Conservation (phyloP, 2,113 vertebrate species). For the Ailurus styani region DNA sequence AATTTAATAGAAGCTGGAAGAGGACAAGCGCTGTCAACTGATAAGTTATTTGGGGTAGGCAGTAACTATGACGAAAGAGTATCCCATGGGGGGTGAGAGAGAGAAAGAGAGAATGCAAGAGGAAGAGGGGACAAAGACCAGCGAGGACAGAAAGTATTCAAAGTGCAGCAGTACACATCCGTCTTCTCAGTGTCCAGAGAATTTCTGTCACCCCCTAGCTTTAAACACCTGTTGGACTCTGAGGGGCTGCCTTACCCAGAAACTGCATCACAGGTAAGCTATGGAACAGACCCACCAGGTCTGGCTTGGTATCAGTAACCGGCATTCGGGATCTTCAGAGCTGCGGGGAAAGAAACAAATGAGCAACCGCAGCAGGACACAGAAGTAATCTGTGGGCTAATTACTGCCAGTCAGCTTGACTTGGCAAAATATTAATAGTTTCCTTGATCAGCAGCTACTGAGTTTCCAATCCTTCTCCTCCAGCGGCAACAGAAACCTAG, state of each 20-base stretch:
- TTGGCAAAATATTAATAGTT: constrained; percentile 66
- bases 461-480: constrained; percentile 56
- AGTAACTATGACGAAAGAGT: neutral
- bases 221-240: neutral
- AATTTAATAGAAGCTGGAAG: neutral
- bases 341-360: constrained; percentile 59
- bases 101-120: neutral
- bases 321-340: constrained; percentile 61
- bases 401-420: constrained; percentile 56
- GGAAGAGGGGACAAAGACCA: neutral
- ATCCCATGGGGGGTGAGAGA: neutral
- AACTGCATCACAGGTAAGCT: neutral
- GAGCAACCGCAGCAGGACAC: constrained; percentile 50
- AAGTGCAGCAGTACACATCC: fast-evolving
- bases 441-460: constrained; percentile 60
- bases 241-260: neutral
- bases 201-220: neutral
- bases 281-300: neutral
- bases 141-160: neutral
- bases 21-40: too few relatives aligned
- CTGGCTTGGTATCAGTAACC: constrained; percentile 65
- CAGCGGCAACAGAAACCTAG: constrained; percentile 37
- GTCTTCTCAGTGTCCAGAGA: neutral
- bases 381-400: constrained; percentile 60
- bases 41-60: neutral